Conservation (phyloP, 2,888 invertebrate species). For the Drosophila formosana region DNA sequence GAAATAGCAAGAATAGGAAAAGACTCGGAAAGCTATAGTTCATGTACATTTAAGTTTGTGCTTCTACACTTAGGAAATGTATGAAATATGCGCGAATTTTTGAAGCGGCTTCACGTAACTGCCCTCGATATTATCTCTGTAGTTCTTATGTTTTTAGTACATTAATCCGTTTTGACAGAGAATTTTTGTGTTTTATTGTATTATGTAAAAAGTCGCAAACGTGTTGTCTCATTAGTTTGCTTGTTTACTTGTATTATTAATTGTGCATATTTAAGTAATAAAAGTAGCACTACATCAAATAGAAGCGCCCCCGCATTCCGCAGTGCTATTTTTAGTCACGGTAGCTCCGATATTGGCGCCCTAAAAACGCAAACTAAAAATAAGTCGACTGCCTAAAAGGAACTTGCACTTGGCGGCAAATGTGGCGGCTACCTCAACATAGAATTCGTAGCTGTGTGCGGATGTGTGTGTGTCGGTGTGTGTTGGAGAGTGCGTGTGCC, state of each 20-base stretch:
- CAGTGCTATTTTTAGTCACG: constrained; percentile 38
- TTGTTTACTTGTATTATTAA: background rate
- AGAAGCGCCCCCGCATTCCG: constrained; percentile 26
- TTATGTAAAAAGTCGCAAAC: background rate
- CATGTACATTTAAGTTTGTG: background rate
- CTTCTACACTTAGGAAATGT: background rate
- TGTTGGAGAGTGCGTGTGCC: constrained; percentile 52
- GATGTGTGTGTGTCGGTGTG: constrained; percentile 2
- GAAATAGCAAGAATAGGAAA: background rate
- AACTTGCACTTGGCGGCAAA: constrained; percentile 68
- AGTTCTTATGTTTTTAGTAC: background rate
- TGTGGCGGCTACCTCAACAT: constrained; percentile 74
- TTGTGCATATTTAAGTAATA: background rate
- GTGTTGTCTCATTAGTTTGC: background rate
- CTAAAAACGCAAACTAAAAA: constrained; percentile 67
- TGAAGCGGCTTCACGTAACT: background rate
- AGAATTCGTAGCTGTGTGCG: constrained; percentile 29
- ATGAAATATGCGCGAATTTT: background rate
- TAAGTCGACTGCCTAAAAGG: constrained; percentile 37
- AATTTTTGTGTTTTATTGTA: background rate
- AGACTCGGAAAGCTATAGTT: background rate
- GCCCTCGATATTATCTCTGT: background rate
- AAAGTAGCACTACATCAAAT: constrained; percentile 21
- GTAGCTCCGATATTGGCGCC: constrained; percentile 50
- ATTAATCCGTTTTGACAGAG: background rate